Conservation (phyloP, 2,797 vertebrate genomes). For the Platyrinchus mystaceus region DNA sequence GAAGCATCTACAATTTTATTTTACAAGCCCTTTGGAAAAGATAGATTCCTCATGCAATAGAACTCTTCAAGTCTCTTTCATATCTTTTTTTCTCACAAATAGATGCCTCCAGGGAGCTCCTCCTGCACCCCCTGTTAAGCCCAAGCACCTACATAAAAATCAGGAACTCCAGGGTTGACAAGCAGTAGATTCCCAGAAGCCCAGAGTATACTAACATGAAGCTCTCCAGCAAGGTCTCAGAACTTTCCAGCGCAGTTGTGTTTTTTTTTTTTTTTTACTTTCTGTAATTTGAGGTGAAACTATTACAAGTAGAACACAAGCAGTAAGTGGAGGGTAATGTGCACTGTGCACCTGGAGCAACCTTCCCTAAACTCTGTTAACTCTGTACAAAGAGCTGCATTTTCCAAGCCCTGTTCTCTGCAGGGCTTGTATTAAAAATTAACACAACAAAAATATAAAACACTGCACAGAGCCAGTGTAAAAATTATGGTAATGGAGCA, state of each 20-base stretch:
- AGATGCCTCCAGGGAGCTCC: neutral
- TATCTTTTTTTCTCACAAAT: neutral
- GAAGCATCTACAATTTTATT: neutral
- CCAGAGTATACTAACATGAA: slow-evolving; percentile 5
- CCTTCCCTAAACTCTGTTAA: neutral
- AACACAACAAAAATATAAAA: neutral
- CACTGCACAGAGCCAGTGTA: neutral
- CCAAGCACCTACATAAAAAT: neutral
- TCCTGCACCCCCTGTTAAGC: neutral
- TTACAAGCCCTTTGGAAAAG: slow-evolving; percentile 8
- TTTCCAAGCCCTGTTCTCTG: neutral
- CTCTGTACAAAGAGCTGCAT: neutral
- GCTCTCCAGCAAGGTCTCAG: neutral
- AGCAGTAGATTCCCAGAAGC: slow-evolving; percentile 28
- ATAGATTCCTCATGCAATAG: neutral
- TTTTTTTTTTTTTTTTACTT: neutral
- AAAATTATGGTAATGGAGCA: neutral
- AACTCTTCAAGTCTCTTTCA: neutral
- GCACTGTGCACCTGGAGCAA: neutral
- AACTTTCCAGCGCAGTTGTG: neutral
- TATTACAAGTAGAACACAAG: neutral
- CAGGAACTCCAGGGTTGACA: neutral
- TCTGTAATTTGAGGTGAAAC: slow-evolving; percentile 35
- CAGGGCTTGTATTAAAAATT: neutral
- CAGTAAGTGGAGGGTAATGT: neutral